Percentiles rank a stretch among this genome's conserved stretches.
These are phyloP conservation scores for Leptodirus hochenwartii DNA, from an alignment of 2,888 invertebrate species.

Conservation along the genomic window DNA sequence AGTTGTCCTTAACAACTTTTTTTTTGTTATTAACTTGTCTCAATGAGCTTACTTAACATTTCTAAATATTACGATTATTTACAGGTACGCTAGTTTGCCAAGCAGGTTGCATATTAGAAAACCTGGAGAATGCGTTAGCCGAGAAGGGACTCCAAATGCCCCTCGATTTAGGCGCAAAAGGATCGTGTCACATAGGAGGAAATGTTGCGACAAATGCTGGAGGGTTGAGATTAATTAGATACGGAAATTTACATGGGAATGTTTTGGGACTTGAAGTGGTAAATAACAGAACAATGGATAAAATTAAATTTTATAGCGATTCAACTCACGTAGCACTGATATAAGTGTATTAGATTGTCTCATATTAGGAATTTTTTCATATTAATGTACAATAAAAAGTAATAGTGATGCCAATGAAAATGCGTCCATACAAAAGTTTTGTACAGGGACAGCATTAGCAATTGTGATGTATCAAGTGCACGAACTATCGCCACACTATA, in stretches of 20 bases:
- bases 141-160: conserved; percentile 75
- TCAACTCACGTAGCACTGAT: no score
- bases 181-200: conserved; percentile 87
- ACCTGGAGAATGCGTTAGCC: conserved; percentile 52
- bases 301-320: no score
- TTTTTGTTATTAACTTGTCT: no score
- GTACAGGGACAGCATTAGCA: no score
- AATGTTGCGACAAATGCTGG: conserved; percentile 94
- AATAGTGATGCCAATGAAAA: no score
- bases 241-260: conserved; percentile 84
- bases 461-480: no score
- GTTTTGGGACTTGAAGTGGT: conserved; percentile 85
- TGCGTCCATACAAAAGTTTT: no score
- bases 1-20: background rate
- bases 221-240: conserved; percentile 74
- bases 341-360: no score
- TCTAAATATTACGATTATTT: conserved; percentile 9
- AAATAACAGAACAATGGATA: conserved; percentile 20
- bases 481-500: no score
- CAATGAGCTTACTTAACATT: no score
- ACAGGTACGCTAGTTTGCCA: conserved; percentile 63
- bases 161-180: conserved; percentile 89
- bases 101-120: conserved; percentile 81
- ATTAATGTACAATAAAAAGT: no score
- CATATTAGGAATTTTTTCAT: no score